Evolutionary conservation across 2,888 invertebrate genomes (phyloP).

Genomic region (Cloeon dipterum): DNA sequence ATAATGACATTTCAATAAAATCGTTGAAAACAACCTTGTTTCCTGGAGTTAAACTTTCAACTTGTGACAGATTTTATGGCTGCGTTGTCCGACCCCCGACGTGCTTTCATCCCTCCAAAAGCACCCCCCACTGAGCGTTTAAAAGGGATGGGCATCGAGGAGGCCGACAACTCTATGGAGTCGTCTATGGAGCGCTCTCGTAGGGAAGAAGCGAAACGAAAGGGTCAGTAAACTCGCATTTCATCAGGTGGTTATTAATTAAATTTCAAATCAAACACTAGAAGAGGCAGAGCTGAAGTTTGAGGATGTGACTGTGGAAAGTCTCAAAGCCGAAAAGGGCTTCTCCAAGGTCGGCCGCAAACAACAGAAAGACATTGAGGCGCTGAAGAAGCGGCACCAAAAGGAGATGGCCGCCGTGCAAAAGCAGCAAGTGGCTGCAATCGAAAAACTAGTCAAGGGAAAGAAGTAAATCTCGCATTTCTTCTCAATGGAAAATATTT

Average conservation of each 20-base stretch:
- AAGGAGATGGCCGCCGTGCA: conserved; percentile 83
- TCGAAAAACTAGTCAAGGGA: conserved; percentile 84
- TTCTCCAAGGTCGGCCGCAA: conserved; percentile 84
- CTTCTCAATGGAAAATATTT: not conserved
- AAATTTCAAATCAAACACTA: too few species aligned
- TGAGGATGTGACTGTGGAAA: conserved; percentile 75
- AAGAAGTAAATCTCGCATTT: conserved; percentile 45
- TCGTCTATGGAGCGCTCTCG: conserved; percentile 10
- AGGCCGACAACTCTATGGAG: conserved; percentile 27
- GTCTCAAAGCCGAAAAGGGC: conserved; percentile 67
- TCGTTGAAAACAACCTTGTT: too few species aligned
- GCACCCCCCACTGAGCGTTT: conserved; percentile 77
- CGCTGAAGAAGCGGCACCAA: conserved; percentile 72
- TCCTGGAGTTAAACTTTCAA: too few species aligned
- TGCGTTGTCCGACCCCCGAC: conserved; percentile 81
- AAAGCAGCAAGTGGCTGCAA: conserved; percentile 70
- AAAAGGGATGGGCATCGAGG: conserved; percentile 88
- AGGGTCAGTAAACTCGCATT: too few species aligned
- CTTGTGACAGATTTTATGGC: conserved; percentile 99
- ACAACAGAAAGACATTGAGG: conserved; percentile 86
- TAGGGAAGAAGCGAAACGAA: conserved; percentile 17
- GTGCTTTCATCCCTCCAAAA: conserved; percentile 72
- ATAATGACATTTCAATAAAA: too few species aligned
- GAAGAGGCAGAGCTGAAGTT: conserved; percentile 38
- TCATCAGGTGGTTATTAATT: too few species aligned